Evolutionary conservation across 2,888 invertebrate genomes (phyloP).

Genomic region (Archaeoteleia sp.): DNA sequence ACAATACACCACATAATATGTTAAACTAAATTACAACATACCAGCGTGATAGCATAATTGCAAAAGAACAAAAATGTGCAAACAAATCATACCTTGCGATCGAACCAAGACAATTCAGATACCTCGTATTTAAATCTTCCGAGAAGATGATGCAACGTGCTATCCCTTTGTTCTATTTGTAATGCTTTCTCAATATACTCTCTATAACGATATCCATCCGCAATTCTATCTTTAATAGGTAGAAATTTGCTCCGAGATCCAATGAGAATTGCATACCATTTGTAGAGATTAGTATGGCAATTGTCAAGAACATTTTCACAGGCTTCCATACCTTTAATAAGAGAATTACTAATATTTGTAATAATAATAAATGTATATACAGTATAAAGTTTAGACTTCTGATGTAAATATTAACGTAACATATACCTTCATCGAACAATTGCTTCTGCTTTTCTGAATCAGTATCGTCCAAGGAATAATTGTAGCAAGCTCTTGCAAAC

Average conservation of each 20-base stretch:
- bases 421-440: slow-evolving; percentile 65
- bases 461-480: slow-evolving; percentile 55
- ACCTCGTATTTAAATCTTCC: slow-evolving; percentile 84
- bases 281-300: slow-evolving; percentile 79
- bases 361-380: slow-evolving; percentile 2
- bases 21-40: too few species aligned
- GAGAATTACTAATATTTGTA: neutral
- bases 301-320: slow-evolving; percentile 77
- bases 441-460: slow-evolving; percentile 55
- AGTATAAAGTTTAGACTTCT: neutral
- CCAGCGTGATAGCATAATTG: too few species aligned
- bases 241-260: slow-evolving; percentile 80
- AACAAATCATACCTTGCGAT: slow-evolving; percentile 75
- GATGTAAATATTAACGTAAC: too few species aligned
- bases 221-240: slow-evolving; percentile 80
- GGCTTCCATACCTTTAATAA: slow-evolving; percentile 76
- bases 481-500: slow-evolving; percentile 66
- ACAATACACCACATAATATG: too few species aligned
- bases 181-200: slow-evolving; percentile 82
- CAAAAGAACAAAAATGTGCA: slow-evolving; percentile 6
- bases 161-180: slow-evolving; percentile 78
- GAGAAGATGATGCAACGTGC: slow-evolving; percentile 80
- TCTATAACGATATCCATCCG: slow-evolving; percentile 81
- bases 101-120: slow-evolving; percentile 80
- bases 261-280: slow-evolving; percentile 84